Evolutionary conservation across 2,888 invertebrate genomes (phyloP).

Genomic region (Odontocolon sp.): DNA sequence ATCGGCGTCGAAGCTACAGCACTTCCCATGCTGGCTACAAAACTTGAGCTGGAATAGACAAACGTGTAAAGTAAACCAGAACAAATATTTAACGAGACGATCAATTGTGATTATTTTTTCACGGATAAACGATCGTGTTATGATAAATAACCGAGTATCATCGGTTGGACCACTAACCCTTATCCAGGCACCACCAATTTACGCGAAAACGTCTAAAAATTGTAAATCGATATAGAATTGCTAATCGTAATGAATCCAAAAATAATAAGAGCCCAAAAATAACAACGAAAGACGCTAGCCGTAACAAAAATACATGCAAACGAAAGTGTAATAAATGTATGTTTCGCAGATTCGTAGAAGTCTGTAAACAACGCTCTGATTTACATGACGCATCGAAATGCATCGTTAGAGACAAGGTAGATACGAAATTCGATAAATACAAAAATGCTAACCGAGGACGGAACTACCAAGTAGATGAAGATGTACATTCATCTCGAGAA

Average conservation of each 20-base stretch:
- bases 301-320: slow-evolving; percentile 36
- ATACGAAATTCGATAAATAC: slow-evolving; percentile 39
- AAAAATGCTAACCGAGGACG: slow-evolving; percentile 67
- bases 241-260: slow-evolving; percentile 26
- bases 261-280: slow-evolving; percentile 29
- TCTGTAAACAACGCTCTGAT: background rate
- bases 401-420: slow-evolving; percentile 31
- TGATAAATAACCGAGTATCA: background rate
- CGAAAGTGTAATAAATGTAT: slow-evolving; percentile 14
- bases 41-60: slow-evolving; percentile 87
- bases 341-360: slow-evolving; percentile 17
- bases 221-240: slow-evolving; percentile 18
- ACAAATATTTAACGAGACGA: background rate
- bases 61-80: slow-evolving; percentile 19
- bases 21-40: slow-evolving; percentile 95
- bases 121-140: slow-evolving; percentile 9
- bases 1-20: slow-evolving; percentile 97
- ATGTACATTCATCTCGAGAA: slow-evolving; percentile 65
- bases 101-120: slow-evolving; percentile 7
- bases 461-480: slow-evolving; percentile 62
- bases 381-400: background rate
- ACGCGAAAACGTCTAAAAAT: slow-evolving; percentile 26
- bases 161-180: slow-evolving; percentile 66
- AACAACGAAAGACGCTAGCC: slow-evolving; percentile 19
- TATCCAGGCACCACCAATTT: slow-evolving; percentile 68